Evolutionary conservation across 35 echinoderm and acorn worm species (phyloP).

Genomic region (Chiridota heheva): DNA sequence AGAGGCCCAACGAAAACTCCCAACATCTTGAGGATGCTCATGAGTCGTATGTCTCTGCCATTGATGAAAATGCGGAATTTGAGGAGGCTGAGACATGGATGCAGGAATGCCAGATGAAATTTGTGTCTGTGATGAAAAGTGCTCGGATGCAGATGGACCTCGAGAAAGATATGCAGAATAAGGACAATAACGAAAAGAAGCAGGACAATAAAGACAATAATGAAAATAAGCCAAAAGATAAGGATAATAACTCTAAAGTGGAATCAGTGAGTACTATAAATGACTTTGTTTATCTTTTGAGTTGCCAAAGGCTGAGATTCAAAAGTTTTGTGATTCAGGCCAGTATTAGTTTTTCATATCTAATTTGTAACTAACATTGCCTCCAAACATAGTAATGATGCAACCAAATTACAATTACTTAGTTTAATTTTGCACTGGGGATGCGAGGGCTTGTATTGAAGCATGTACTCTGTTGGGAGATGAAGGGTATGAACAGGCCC

Average conservation of each 20-base stretch:
- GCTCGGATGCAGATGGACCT: not conserved
- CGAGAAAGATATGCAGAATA: not conserved
- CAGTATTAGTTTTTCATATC: conserved; percentile 45
- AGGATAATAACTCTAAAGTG: no score
- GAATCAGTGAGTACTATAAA: not conserved
- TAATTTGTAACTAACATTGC: conserved; percentile 41
- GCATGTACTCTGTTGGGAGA: conserved; percentile 27
- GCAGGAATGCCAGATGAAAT: conserved; percentile 31
- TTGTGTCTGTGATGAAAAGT: not conserved
- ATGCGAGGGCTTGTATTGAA: conserved; percentile 11
- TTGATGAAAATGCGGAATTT: conserved; percentile 28
- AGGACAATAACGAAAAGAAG: not conserved
- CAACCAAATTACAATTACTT: conserved; percentile 26
- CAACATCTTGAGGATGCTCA: not conserved
- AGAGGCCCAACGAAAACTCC: conserved; percentile 4
- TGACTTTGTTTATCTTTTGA: conserved; percentile 39
- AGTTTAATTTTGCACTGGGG: conserved; percentile 24
- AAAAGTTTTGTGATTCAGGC: conserved; percentile 43
- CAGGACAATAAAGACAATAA: not conserved
- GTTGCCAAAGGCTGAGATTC: conserved; percentile 37
- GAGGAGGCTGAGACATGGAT: conserved; percentile 9
- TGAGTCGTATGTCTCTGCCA: not conserved
- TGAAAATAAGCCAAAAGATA: not conserved
- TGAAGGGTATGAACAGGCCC: conserved; percentile 15
- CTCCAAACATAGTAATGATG: conserved; percentile 15